phyloP scores from a whole-genome alignment of 2,888 invertebrate genomes.

The Acleris cristana region DNA sequence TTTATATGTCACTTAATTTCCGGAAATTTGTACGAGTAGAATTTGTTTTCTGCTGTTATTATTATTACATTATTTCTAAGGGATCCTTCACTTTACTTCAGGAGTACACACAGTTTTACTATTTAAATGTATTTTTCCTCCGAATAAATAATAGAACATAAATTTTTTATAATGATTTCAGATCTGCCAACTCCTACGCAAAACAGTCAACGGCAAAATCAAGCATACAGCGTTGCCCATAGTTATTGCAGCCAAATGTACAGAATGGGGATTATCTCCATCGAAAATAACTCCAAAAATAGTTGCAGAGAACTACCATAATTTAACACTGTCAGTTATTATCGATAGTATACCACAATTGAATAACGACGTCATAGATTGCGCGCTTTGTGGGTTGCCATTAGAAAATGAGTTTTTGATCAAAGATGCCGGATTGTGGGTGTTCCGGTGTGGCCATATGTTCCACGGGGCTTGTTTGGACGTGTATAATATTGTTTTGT shows the following conservation, averaged over 20 bases:
- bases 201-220: conserved; percentile 54
- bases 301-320: conserved; percentile 38
- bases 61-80: no score
- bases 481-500: conserved; percentile 79
- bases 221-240: conserved; percentile 76
- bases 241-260: conserved; percentile 67
- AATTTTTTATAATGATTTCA: conserved; percentile 49
- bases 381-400: conserved; percentile 84
- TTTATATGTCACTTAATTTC: background rate
- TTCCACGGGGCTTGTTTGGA: conserved; percentile 85
- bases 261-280: conserved; percentile 80
- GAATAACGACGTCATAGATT: conserved; percentile 62
- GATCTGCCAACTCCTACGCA: conserved; percentile 70
- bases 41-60: background rate
- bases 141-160: no score
- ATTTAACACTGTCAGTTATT: conserved; percentile 52
- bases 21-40: background rate
- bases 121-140: no score
- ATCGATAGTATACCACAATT: conserved; percentile 55
- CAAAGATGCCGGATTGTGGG: conserved; percentile 85
- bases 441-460: conserved; percentile 85
- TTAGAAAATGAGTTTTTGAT: conserved; percentile 84
- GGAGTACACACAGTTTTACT: no score
- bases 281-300: conserved; percentile 44
- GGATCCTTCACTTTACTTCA: no score